Percentiles rank a stretch among this genome's conserved stretches.
Evolutionary conservation across 1,140 invertebrate genomes (phyloP).

Genomic region (Drosophila arizonae): DNA sequence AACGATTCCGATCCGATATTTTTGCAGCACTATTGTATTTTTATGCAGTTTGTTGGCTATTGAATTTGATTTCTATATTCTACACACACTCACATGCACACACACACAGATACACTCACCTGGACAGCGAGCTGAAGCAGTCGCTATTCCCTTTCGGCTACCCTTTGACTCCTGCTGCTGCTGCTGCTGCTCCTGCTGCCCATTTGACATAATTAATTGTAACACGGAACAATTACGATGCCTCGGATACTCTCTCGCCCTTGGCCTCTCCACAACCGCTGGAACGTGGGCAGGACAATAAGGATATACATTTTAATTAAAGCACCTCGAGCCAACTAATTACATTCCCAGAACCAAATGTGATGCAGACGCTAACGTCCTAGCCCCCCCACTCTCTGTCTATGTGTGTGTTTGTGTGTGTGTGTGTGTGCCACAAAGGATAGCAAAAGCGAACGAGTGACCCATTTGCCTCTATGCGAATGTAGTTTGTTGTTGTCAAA

Average conservation of each 20-base stretch:
- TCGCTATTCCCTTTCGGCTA: constrained; percentile 16
- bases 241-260: background rate
- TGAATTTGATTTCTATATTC: constrained; percentile 29
- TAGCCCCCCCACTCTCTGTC: background rate
- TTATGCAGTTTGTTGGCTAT: constrained; percentile 29
- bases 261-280: background rate
- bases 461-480: constrained; percentile 15
- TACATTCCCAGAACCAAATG: constrained; percentile 60
- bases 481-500: constrained; percentile 12
- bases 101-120: background rate
- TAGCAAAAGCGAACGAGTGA: constrained; percentile 9
- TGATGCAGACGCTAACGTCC: constrained; percentile 25
- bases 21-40: too few relatives aligned
- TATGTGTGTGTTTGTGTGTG: constrained; percentile 24
- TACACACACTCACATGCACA: constrained; percentile 10
- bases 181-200: constrained; percentile 18
- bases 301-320: constrained; percentile 81
- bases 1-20: too few relatives aligned
- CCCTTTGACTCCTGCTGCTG: constrained; percentile 17
- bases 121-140: constrained; percentile 3
- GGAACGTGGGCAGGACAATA: constrained; percentile 59
- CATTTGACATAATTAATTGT: constrained; percentile 80
- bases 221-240: constrained; percentile 74
- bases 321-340: constrained; percentile 79
- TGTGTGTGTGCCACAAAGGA: constrained; percentile 19